Conservation (phyloP, 2,113 vertebrate species). For the Opisthocomus hoazin region DNA sequence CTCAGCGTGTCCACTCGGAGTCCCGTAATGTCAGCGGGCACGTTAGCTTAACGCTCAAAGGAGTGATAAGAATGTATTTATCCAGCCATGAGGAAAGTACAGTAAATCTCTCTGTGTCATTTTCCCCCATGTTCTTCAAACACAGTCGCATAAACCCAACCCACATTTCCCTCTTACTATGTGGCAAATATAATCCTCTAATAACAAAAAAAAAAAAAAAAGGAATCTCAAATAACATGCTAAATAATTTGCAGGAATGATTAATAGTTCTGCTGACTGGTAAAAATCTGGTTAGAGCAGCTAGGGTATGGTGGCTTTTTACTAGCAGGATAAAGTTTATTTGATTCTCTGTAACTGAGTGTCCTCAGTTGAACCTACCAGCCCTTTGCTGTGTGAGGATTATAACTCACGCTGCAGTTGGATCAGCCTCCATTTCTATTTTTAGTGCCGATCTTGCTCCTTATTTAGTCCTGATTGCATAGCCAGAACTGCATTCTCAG, state of each 20-base stretch:
- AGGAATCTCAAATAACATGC: neutral
- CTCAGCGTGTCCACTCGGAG: neutral
- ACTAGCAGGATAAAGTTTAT: slow-evolving; percentile 40
- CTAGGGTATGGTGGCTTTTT: neutral
- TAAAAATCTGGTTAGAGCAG: neutral
- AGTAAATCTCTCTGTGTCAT: neutral
- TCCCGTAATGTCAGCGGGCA: neutral
- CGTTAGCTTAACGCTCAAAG: neutral
- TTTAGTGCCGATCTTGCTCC: slow-evolving; percentile 69
- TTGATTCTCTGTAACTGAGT: slow-evolving; percentile 32
- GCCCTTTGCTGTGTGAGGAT: slow-evolving; percentile 56
- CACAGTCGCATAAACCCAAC: neutral
- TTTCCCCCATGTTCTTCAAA: neutral
- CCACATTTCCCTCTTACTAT: neutral
- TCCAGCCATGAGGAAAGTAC: neutral
- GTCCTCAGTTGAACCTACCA: slow-evolving; percentile 72
- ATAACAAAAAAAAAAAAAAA: neutral
- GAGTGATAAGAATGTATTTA: neutral
- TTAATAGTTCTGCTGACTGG: slow-evolving; percentile 7
- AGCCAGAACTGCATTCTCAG: slow-evolving; percentile 63
- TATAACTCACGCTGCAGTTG: slow-evolving; percentile 64
- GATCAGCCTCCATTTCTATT: slow-evolving; percentile 65
- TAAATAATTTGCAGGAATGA: slow-evolving; percentile 4
- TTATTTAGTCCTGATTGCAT: slow-evolving; percentile 69
- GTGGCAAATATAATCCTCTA: neutral